phyloP scores from a whole-genome alignment of 2,888 invertebrate genomes.

The Strigamia crassipes region DNA sequence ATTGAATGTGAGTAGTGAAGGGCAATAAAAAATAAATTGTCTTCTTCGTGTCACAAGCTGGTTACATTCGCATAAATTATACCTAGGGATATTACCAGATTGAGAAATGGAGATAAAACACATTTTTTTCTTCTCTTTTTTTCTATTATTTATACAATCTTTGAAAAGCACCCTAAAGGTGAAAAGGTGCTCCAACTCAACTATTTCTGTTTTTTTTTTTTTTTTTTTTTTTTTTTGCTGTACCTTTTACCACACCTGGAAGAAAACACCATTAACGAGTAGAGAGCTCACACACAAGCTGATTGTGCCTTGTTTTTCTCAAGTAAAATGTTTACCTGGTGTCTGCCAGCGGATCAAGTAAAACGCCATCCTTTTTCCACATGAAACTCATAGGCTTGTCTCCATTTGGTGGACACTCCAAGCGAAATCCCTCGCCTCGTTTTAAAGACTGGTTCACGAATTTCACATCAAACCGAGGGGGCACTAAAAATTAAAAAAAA shows the following conservation, averaged over 20 bases:
- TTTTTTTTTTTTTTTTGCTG: not conserved
- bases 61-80: conserved; percentile 15
- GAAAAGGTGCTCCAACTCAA: not conserved
- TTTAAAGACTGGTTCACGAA: conserved; percentile 88
- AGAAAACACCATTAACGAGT: conserved; percentile 10
- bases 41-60: not conserved
- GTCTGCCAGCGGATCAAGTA: conserved; percentile 76
- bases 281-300: not conserved
- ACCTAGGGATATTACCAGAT: not conserved
- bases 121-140: not conserved
- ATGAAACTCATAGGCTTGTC: conserved; percentile 81
- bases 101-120: not conserved
- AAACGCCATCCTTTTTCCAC: conserved; percentile 56
- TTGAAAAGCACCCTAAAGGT: not conserved
- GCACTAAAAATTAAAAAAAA: conserved; percentile 66
- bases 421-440: conserved; percentile 84
- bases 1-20: not conserved
- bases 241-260: not conserved
- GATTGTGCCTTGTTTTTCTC: not conserved
- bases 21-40: conserved; percentile 12
- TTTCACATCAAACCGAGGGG: conserved; percentile 91
- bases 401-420: conserved; percentile 85
- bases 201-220: not conserved
- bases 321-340: conserved; percentile 63
- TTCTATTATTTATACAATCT: not conserved